phyloP scores from a whole-genome alignment of 2,888 invertebrate species.

The Chesias legatella region DNA sequence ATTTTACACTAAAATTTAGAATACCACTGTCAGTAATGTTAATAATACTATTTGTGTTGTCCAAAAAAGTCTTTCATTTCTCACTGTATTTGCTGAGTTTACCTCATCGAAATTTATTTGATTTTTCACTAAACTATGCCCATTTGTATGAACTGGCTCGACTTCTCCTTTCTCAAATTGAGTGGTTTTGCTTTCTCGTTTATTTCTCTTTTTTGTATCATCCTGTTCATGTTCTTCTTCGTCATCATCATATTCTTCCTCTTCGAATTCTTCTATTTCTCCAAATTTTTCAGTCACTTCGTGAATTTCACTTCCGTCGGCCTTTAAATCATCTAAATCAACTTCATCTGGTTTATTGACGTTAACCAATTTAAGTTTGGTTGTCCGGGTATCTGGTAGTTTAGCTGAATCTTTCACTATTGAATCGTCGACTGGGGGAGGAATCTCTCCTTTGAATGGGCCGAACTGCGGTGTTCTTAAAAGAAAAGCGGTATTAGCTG shows the following conservation, averaged over 20 bases:
- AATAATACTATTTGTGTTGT: constrained; percentile 45
- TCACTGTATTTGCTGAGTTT: constrained; percentile 23
- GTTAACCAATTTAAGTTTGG: constrained; percentile 66
- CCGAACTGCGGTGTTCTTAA: constrained; percentile 87
- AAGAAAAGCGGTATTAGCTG: constrained; percentile 77
- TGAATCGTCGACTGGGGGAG: constrained; percentile 60
- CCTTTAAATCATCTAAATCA: constrained; percentile 41
- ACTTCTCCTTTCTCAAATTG: constrained; percentile 55
- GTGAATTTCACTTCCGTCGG: constrained; percentile 48
- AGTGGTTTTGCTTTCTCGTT: constrained; percentile 55
- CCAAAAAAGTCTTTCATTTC: constrained; percentile 31
- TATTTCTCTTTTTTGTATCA: constrained; percentile 35
- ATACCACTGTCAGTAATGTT: constrained; percentile 41
- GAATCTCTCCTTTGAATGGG: constrained; percentile 87
- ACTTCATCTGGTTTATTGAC: constrained; percentile 38
- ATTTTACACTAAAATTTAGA: constrained; percentile 53
- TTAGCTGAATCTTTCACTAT: constrained; percentile 35
- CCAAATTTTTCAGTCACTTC: constrained; percentile 34
- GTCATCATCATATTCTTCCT: constrained; percentile 29
- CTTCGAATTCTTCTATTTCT: constrained; percentile 20
- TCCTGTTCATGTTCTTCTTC: constrained; percentile 38
- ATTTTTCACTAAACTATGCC: constrained; percentile 45
- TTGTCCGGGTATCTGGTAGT: constrained; percentile 34
- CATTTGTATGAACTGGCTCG: constrained; percentile 43
- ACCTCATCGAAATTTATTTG: constrained; percentile 51